Conservation (phyloP, 2,113 vertebrate genomes). For the Cynoglossus semilaevis region DNA sequence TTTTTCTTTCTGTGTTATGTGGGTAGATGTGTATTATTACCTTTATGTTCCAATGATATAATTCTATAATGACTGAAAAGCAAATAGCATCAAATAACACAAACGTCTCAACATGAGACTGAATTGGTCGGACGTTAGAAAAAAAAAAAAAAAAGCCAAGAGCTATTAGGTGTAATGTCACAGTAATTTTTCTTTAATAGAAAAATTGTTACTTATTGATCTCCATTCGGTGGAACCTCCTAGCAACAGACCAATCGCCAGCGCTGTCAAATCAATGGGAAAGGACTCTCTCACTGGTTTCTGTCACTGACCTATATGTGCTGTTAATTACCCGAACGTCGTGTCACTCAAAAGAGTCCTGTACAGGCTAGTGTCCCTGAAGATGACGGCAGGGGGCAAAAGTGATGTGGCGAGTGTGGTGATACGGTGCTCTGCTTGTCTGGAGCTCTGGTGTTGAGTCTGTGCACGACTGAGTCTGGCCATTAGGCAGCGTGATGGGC, state of each 20-base stretch:
- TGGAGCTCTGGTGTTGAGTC: conserved; percentile 60
- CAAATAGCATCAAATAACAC: conserved; percentile 27
- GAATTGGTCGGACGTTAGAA: conserved; percentile 73
- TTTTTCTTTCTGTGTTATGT: too few relatives aligned
- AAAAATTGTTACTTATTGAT: conserved; percentile 99
- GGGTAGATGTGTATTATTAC: not conserved
- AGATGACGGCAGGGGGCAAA: conserved; percentile 60
- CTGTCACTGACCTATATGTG: conserved; percentile 64
- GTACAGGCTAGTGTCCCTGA: conserved; percentile 49
- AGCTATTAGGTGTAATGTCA: conserved; percentile 88
- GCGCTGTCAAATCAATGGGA: conserved; percentile 89
- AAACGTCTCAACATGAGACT: conserved; percentile 23
- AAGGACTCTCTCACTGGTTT: conserved; percentile 71
- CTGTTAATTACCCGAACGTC: conserved; percentile 68
- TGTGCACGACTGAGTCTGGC: conserved; percentile 68
- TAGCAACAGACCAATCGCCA: conserved; percentile 92
- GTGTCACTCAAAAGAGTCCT: conserved; percentile 50
- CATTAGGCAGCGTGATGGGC: conserved; percentile 76
- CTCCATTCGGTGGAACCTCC: conserved; percentile 89
- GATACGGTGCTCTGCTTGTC: conserved; percentile 55
- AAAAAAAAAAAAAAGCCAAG: conserved; percentile 85
- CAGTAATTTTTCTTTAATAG: conserved; percentile 96
- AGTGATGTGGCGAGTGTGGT: conserved; percentile 43
- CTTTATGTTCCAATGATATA: not conserved
- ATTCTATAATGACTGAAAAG: conserved; percentile 13